These are phyloP conservation scores for Tetheella fluctuosa DNA, from an alignment of 2,888 invertebrate species.

Conservation along the genomic window DNA sequence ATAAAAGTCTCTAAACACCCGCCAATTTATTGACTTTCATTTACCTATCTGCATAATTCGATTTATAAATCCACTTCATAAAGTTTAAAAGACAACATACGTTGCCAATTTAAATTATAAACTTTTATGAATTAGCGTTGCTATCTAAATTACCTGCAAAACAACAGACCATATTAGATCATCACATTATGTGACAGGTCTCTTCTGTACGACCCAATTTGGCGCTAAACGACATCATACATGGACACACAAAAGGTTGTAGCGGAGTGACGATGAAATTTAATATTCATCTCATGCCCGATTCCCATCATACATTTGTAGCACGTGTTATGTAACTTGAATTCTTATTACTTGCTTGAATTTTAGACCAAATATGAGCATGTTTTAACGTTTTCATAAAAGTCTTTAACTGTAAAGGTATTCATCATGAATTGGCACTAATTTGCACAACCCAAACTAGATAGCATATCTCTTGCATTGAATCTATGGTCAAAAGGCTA, in stretches of 20 bases:
- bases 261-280: conserved; percentile 23
- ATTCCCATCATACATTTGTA: conserved; percentile 24
- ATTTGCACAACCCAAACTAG: no score
- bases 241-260: conserved; percentile 21
- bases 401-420: no score
- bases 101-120: not conserved
- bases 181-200: conserved; percentile 20
- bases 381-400: not conserved
- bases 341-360: conserved; percentile 21
- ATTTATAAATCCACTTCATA: not conserved
- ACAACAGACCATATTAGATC: conserved; percentile 14
- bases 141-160: not conserved
- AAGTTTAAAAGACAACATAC: not conserved
- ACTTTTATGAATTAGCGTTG: not conserved
- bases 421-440: no score
- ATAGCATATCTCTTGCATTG: no score
- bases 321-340: conserved; percentile 19
- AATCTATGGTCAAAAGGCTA: no score
- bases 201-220: conserved; percentile 28
- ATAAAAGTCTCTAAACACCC: not conserved
- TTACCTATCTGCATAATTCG: not conserved
- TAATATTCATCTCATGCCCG: conserved; percentile 27
- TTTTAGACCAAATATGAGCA: not conserved
- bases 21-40: not conserved
- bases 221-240: conserved; percentile 22